A percentile compares a stretch with the other conserved stretches of the same genome.
These are phyloP conservation scores for Chauna torquata DNA, from an alignment of 2,113 vertebrate species.

Conservation along the genomic window DNA sequence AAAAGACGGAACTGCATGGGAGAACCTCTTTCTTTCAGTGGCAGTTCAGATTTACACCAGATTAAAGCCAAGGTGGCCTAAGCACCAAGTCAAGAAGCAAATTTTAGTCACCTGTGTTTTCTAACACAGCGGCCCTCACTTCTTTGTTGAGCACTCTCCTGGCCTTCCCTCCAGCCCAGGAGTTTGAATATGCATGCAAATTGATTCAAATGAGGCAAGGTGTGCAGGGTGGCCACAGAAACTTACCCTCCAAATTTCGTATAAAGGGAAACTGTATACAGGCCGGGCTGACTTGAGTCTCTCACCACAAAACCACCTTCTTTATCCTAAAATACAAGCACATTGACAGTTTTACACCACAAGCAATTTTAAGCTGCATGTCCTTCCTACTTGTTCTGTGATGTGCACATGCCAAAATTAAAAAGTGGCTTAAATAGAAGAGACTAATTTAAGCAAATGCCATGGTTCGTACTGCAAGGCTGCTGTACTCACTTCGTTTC, in stretches of 20 bases:
- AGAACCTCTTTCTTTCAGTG: not conserved
- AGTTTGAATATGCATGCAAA: not conserved
- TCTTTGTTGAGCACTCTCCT: not conserved
- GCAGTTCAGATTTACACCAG: not conserved
- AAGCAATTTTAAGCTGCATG: not conserved
- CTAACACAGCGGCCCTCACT: not conserved
- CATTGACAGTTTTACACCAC: not conserved
- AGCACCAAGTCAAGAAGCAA: not conserved
- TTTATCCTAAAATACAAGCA: slow-evolving; percentile 87
- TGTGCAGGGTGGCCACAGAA: not conserved
- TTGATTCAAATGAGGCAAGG: fast-evolving
- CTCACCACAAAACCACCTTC: slow-evolving; percentile 95
- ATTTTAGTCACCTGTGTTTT: not conserved
- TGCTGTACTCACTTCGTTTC: slow-evolving; percentile 79
- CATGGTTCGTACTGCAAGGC: not conserved
- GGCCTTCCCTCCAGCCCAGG: not conserved
- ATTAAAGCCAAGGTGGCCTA: not conserved
- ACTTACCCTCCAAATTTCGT: slow-evolving; percentile 89
- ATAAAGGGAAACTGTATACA: slow-evolving; percentile 92
- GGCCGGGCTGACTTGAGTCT: slow-evolving; percentile 87
- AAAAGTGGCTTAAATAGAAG: not conserved
- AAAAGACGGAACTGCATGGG: fast-evolving
- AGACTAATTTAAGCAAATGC: not conserved
- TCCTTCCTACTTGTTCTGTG: not conserved
- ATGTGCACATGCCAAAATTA: not conserved